Base-by-base conservation (phyloP, 2,113 vertebrate genomes). In the Camarhynchus parvulus region DNA sequence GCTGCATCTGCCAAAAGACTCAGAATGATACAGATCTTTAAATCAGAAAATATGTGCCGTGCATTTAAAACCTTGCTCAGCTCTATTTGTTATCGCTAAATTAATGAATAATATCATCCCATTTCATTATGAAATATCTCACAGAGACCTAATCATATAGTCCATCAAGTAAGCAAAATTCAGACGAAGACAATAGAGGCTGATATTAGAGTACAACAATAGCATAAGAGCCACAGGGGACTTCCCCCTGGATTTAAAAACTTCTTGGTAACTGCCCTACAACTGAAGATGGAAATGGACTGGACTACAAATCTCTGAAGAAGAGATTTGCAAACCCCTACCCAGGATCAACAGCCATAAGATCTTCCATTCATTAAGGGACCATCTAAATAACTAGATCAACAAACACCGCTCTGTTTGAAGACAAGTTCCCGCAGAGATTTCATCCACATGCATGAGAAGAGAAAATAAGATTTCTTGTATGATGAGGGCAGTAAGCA, bases 131-230 rank as follows among this genome's bases (percentile, higher is more conserved):
- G 37, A 37, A 37, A 37, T 37, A 68, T 76, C 42, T 56, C 7
- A 66, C 11, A 3, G 6, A 80, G 47, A 70, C 46, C 28, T 84
- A 95, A 89, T 82, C 66, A 33, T 7, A 14, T 13, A 50, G 67
- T 53, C n/a, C 53, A 89, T 64, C 31, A 1, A 82, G 77, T 49
- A 82, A 75, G 66, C 44, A 94, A 87, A 94, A 89, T 91, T 96
- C 91, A 85, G 69, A 92, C 62, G 66, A 95, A 94, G 31, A 46
- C 14, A 87, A 66, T 46, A 91, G 72, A 64, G 74, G 27, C 33
- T 66, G 41, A 64, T 84, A 89, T 33, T 58, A 68, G 62, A 73
- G 24, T 42, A 53, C 33, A 28, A 62, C 41, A 91, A 53, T 2
- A 79, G 18, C 27, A 13, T 23, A 68, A 72, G n/a, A 82, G 91